These are phyloP conservation scores for Centropyge bicolor DNA, from an alignment of 2,797 vertebrate genomes.

Conservation along the genomic window DNA sequence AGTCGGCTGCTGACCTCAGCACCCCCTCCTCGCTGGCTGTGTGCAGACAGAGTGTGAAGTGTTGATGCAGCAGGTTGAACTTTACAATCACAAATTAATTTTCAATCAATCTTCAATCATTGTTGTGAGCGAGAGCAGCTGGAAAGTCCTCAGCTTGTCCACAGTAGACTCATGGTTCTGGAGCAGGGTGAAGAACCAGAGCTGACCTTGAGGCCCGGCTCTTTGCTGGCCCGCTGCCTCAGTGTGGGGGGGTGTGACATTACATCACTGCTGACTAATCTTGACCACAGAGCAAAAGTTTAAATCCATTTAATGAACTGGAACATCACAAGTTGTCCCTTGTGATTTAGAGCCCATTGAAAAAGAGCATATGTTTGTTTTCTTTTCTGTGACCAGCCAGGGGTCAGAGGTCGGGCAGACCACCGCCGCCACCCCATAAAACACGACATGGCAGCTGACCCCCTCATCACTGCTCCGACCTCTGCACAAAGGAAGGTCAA, in stretches of 20 bases:
- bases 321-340: conserved; percentile 51
- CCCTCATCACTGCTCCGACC: conserved; percentile 48
- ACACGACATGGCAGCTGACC: conserved; percentile 52
- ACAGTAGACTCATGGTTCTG: background rate
- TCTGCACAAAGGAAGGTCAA: conserved; percentile 72
- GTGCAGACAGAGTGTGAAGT: background rate
- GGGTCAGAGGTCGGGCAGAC: conserved; percentile 65
- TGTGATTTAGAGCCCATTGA: conserved; percentile 65
- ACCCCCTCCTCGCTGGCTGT: background rate
- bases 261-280: conserved; percentile 38
- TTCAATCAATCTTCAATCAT: background rate
- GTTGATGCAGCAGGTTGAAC: too few species aligned
- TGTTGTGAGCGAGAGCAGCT: background rate
- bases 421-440: conserved; percentile 65
- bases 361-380: conserved; percentile 72
- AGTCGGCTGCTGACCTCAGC: background rate
- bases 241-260: background rate
- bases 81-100: background rate
- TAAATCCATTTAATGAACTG: conserved; percentile 72
- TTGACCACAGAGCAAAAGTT: conserved; percentile 65
- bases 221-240: background rate
- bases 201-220: background rate
- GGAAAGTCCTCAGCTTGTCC: too few species aligned
- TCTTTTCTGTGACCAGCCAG: conserved; percentile 49
- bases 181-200: background rate